phyloP scores from a whole-genome alignment of 2,797 vertebrate genomes.

The Caiman crocodilus region DNA sequence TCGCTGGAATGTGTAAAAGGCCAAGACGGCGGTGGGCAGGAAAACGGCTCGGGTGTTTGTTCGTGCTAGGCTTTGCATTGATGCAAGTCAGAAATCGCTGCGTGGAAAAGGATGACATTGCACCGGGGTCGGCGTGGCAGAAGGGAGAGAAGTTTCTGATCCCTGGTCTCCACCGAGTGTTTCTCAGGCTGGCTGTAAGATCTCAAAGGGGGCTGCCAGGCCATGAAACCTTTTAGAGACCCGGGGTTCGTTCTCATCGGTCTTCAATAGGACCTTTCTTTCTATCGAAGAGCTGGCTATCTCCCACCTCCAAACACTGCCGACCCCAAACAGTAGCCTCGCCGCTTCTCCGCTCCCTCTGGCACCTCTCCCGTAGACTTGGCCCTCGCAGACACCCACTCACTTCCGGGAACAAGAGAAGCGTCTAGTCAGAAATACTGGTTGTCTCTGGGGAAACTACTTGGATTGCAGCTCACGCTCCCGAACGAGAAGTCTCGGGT shows the following conservation, averaged over 20 bases:
- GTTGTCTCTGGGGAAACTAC: neutral
- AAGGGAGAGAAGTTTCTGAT: neutral
- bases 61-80: conserved; percentile 41
- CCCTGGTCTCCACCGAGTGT: neutral
- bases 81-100: conserved; percentile 38
- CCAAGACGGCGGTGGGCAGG: conserved; percentile 43
- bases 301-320: neutral
- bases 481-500: neutral
- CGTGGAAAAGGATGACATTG: conserved; percentile 2
- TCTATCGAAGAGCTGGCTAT: neutral
- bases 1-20: conserved; percentile 64
- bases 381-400: neutral
- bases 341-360: neutral
- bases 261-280: neutral
- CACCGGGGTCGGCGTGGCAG: neutral
- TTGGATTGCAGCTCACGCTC: neutral
- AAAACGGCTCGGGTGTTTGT: conserved; percentile 56
- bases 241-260: neutral
- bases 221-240: neutral
- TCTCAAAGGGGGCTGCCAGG: neutral
- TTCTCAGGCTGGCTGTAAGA: neutral
- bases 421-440: neutral
- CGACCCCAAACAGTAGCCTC: neutral
- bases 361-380: neutral
- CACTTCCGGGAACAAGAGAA: conserved; percentile 4